A percentile compares a stretch with the other conserved stretches of the same genome.
Conservation (phyloP, 2,888 invertebrate genomes). For the Unio delphinus region DNA sequence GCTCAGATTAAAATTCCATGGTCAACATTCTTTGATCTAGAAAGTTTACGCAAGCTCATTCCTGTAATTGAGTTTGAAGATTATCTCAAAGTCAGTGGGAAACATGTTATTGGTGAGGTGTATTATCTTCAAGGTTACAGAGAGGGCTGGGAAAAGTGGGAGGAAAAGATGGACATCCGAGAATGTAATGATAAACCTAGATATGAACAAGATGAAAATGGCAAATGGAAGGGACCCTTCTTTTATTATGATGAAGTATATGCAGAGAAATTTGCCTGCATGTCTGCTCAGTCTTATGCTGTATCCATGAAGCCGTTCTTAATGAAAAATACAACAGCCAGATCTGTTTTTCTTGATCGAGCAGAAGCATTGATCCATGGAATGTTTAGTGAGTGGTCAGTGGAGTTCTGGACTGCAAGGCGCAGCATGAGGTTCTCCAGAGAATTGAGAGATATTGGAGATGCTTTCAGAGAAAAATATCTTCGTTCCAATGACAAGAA, state of each 20-base stretch:
- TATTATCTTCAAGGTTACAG: conserved; percentile 88
- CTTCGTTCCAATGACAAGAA: conserved; percentile 78
- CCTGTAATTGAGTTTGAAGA: conserved; percentile 91
- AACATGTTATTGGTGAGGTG: conserved; percentile 81
- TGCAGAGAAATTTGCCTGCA: conserved; percentile 80
- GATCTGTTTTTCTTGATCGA: conserved; percentile 64
- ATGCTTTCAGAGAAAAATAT: conserved; percentile 77
- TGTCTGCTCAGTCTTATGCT: conserved; percentile 84
- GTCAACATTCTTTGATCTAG: conserved; percentile 88
- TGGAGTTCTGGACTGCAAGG: conserved; percentile 65
- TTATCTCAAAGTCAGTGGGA: conserved; percentile 77
- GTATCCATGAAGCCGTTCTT: conserved; percentile 74
- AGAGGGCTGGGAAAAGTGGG: conserved; percentile 89
- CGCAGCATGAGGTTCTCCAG: conserved; percentile 92
- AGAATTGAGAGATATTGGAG: conserved; percentile 79
- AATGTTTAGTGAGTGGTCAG: conserved; percentile 80
- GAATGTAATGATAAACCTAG: conserved; percentile 73
- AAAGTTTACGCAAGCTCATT: conserved; percentile 82
- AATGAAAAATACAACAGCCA: conserved; percentile 67
- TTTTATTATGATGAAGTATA: conserved; percentile 83
- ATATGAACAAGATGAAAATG: conserved; percentile 61
- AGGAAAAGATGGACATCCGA: conserved; percentile 83
- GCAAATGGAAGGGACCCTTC: conserved; percentile 74
- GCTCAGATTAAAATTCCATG: conserved; percentile 81
- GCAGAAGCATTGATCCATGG: conserved; percentile 72